A percentile compares a stretch with the other conserved stretches of the same genome.
Conservation (phyloP, 2,113 vertebrate genomes). For the Psilopogon haemacephalus region DNA sequence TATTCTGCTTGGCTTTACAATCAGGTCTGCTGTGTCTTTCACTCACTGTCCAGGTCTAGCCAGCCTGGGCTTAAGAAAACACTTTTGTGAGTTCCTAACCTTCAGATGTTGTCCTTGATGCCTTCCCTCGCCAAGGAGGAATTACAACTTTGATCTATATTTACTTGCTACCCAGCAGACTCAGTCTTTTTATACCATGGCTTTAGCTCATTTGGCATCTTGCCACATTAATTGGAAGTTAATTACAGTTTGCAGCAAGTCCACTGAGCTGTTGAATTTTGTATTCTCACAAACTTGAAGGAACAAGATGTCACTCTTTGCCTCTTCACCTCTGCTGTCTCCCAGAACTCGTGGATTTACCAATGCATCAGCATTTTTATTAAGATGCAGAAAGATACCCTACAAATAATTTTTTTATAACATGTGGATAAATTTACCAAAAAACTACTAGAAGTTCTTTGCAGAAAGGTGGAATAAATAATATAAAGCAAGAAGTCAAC, state of each 20-base stretch:
- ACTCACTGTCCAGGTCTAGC: not conserved
- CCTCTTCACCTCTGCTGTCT: not conserved
- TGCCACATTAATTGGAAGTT: slow-evolving; percentile 28
- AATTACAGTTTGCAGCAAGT: slow-evolving; percentile 29
- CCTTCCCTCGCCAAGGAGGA: not conserved
- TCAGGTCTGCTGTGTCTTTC: not conserved
- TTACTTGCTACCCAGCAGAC: slow-evolving; percentile 8
- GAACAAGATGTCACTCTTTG: not conserved
- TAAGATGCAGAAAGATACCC: not conserved
- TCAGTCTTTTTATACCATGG: not conserved
- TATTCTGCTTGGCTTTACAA: not conserved
- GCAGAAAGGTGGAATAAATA: not conserved
- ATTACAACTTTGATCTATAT: slow-evolving; percentile 25
- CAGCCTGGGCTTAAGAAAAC: not conserved
- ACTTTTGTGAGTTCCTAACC: not conserved
- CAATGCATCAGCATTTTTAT: not conserved
- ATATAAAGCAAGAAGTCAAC: not conserved
- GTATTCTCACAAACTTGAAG: not conserved
- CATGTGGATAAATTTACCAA: not conserved
- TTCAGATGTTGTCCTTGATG: not conserved
- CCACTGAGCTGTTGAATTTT: not conserved
- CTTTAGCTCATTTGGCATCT: slow-evolving; percentile 17
- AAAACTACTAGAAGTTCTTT: not conserved
- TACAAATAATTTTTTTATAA: not conserved
- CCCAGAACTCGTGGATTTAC: not conserved